Base-by-base conservation (phyloP, 1,140 invertebrate genomes). In the Anthonomus grandis region DNA sequence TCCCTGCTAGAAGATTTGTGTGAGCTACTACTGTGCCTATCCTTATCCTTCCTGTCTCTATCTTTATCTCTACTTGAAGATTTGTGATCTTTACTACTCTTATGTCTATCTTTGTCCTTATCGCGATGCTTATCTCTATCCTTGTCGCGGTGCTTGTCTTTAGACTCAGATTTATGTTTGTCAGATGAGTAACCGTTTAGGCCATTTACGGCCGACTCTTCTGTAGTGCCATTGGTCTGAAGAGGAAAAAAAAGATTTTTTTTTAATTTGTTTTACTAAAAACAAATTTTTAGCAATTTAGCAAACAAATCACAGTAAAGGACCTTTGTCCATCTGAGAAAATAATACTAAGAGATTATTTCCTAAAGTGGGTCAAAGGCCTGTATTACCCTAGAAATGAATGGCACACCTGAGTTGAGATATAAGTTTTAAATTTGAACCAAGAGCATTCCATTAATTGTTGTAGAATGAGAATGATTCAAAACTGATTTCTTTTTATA, bases 161-260 rank as follows among this genome's bases (percentile, higher is more conserved):
- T 86, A 67, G 84, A 83, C 18, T 85, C 84, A 5, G 83, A 86
- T 72, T 86, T 86, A 70, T 86, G 83, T 63, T 84, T 84, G 12
- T 81, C 81, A 34, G 78, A 81, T n/a, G n/a, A n/a, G 64, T 80
- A 86, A 48, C 85, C 84, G 51, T 83, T 83, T 67, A 86, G 76
- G 23, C 85, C 85, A 75, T 87, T 87, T 75, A 86, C 42, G 37
- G 42, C 22, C 4, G 22, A 5, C 22, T 5, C 13, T 6, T 23
- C 19, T 74, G 73, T 84, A 81, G 68, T 78, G 73, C 69, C 59
- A 71, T 39, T 41, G 22, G 31, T 41, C 31, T 47, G n/a, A n/a
- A n/a, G n/a, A n/a, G n/a, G n/a, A n/a, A n/a, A n/a, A n/a, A n/a
- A n/a, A n/a, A n/a, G 6, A 46, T 47, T 22, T 15, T 41, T 37